Conservation (phyloP, 1,140 invertebrate genomes). For the roundworm (Caenorhabditis elegans) region DNA sequence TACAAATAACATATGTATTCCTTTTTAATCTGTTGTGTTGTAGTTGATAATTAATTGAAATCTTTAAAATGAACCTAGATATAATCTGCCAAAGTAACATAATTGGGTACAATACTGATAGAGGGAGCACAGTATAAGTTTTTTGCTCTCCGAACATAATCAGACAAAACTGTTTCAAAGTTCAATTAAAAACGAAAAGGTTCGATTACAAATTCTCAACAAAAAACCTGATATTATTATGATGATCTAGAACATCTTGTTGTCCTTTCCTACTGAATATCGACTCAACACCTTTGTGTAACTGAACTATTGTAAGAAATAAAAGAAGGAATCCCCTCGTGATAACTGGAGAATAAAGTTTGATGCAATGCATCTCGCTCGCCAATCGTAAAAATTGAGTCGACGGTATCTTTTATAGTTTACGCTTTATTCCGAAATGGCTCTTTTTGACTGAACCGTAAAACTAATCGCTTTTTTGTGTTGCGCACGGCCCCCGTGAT, state of each 20-base stretch:
- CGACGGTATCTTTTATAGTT: background rate
- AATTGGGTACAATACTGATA: too few relatives aligned
- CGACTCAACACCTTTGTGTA: background rate
- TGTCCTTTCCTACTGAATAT: background rate
- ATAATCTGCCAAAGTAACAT: too few relatives aligned
- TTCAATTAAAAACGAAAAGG: too few relatives aligned
- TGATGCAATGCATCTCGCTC: background rate
- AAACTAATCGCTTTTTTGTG: background rate
- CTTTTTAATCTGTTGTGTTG: too few relatives aligned
- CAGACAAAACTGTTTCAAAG: too few relatives aligned
- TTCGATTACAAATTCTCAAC: too few relatives aligned
- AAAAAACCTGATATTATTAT: background rate
- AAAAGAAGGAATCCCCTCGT: background rate
- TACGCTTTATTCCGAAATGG: background rate
- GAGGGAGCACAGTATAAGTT: too few relatives aligned
- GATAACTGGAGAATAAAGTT: background rate
- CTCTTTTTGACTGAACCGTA: constrained; percentile 15
- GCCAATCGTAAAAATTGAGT: background rate
- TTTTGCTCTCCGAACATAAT: too few relatives aligned
- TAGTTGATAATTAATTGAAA: too few relatives aligned
- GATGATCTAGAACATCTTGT: background rate
- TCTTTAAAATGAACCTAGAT: too few relatives aligned
- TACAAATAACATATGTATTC: too few relatives aligned
- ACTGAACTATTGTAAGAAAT: background rate
- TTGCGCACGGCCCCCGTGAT: background rate